phyloP scores from a whole-genome alignment of 2,888 invertebrate species.

The Sphaeridia pumilis region DNA sequence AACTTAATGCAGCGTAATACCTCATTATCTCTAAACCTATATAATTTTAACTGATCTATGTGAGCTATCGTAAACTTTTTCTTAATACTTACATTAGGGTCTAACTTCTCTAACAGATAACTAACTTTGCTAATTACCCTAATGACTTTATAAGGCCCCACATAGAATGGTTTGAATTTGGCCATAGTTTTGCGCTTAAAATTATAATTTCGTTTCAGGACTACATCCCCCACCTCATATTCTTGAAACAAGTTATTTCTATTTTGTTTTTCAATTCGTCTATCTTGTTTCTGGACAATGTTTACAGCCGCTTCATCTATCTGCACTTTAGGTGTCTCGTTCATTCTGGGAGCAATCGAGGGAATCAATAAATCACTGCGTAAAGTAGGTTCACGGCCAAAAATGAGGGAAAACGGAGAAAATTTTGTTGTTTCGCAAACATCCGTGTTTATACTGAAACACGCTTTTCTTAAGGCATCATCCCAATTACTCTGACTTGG shows the following conservation, averaged over 20 bases:
- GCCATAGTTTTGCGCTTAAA: not conserved
- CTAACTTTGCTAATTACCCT: not conserved
- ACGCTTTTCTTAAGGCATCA: not conserved
- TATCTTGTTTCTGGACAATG: not conserved
- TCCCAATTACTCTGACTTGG: slow-evolving; percentile 1
- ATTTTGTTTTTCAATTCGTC: not conserved
- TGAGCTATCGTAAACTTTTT: not conserved
- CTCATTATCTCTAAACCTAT: no score
- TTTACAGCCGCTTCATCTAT: not conserved
- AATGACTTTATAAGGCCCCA: not conserved
- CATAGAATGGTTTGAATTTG: not conserved
- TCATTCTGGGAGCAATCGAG: not conserved
- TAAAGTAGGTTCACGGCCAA: slow-evolving; percentile 1
- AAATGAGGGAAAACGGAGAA: slow-evolving; percentile 2
- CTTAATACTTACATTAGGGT: not conserved
- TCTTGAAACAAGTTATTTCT: not conserved
- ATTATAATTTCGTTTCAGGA: not conserved
- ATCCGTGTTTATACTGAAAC: slow-evolving; percentile 1
- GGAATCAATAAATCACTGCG: not conserved
- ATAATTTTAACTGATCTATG: not conserved
- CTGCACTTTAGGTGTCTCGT: not conserved
- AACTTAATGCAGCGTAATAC: no score
- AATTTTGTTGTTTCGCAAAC: not conserved
- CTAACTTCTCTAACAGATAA: not conserved
- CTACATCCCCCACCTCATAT: not conserved